Evolutionary conservation across 2,113 vertebrate species (phyloP), one percentile per base, ranked within the genome.

Genomic region (Coreoperca whiteheadi): DNA sequence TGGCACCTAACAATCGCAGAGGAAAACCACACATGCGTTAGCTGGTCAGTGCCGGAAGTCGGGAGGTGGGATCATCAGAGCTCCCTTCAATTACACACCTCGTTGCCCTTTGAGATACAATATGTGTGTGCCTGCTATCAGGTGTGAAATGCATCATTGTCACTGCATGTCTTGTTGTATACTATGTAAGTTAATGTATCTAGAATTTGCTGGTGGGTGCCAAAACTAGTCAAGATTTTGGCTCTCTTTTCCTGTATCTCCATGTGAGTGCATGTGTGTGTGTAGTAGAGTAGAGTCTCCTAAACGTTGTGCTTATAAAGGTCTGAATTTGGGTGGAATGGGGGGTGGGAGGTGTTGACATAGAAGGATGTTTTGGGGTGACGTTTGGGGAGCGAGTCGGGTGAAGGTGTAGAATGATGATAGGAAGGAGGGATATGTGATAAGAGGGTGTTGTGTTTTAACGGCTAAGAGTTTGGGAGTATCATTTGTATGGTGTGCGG

Each of bases 351-450:
- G 60, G 92, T 87, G 93, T 83, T 93, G 93, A 94, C 91, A 88
- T 72, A 89, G 91, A 94, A 92, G 93, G 93, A 94, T 94, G 93
- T 94, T 93, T 93, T 94, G 89, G 91, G 92, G 92, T 89, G 90
- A 87, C 72, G 83, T 92, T 84, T 74, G 87, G 86, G 73, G 90
- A 80, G 85, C 73, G 46, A 80, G 81, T 77, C 20, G 77, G 87
- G 87, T 90, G 71, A 90, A 79, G 91, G 92, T 91, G 92, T 65
- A 85, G 93, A 94, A 81, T 86, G 93, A 93, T 91, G 91, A 87
- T 87, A 88, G 87, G 89, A 92, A 89, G 93, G 84, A 78, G 85
- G 80, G 65, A 72, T 73, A 12, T 57, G 77, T 87, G 88, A 86
- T 91, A 88, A 80, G 83, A 51, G 48, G 30, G 67, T 48, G 51